A percentile compares a stretch with the other conserved stretches of the same genome.
phyloP scores from a whole-genome alignment of 2,888 invertebrate genomes.

The Clunio marinus region DNA sequence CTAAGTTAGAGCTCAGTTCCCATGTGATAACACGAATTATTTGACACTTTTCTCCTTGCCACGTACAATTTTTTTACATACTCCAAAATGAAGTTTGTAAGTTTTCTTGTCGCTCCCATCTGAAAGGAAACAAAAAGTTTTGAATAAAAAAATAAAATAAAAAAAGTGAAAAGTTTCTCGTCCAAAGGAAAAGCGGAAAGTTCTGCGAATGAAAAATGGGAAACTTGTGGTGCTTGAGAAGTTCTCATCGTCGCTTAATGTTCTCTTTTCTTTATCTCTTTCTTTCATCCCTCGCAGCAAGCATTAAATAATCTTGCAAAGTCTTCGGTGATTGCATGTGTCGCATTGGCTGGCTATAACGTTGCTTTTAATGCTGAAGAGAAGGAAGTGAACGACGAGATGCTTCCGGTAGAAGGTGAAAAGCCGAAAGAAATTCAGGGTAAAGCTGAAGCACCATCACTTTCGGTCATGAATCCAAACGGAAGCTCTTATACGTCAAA shows the following conservation, averaged over 20 bases:
- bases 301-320: slow-evolving; percentile 89
- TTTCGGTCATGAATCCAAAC: slow-evolving; percentile 6
- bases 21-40: slow-evolving; percentile 21
- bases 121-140: background rate
- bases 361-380: slow-evolving; percentile 39
- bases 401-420: slow-evolving; percentile 51
- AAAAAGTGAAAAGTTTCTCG: too few species aligned
- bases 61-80: background rate
- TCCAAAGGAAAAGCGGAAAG: too few species aligned
- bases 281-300: slow-evolving; percentile 59
- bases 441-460: slow-evolving; percentile 1
- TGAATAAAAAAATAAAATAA: background rate
- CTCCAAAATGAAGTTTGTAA: slow-evolving; percentile 18
- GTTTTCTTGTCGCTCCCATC: background rate
- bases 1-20: background rate
- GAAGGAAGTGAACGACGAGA: slow-evolving; percentile 7
- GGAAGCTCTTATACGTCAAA: slow-evolving; percentile 49
- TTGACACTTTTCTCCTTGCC: background rate
- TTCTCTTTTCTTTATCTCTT: too few species aligned
- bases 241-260: slow-evolving; percentile 10
- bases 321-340: slow-evolving; percentile 77
- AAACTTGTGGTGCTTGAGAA: slow-evolving; percentile 24
- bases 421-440: slow-evolving; percentile 43
- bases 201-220: slow-evolving; percentile 29
- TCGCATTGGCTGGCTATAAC: slow-evolving; percentile 73